A percentile compares a stretch with the other conserved stretches of the same genome.
Evolutionary conservation across 92 coral and sea anemone genomes (phyloP).

Genomic region (Palythoa heliodiscus): DNA sequence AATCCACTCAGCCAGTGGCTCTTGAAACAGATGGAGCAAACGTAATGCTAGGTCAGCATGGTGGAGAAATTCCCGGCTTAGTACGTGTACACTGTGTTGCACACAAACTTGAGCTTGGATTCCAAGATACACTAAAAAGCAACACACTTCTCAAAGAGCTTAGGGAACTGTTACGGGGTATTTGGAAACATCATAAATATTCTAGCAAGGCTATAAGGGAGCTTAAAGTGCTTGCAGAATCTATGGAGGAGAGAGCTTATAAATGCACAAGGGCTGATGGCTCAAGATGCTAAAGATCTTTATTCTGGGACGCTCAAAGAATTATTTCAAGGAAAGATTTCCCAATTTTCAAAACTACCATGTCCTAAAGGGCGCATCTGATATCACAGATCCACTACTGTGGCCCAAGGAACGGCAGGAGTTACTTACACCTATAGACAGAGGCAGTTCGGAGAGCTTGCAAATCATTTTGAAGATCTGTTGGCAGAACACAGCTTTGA

Average conservation of each 20-base stretch:
- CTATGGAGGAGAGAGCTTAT: constrained; percentile 37
- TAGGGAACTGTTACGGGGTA: constrained; percentile 45
- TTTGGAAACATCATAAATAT: constrained; percentile 55
- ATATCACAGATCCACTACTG: too few relatives aligned
- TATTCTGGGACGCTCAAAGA: too few relatives aligned
- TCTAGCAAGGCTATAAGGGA: constrained; percentile 52
- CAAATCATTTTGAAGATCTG: too few relatives aligned
- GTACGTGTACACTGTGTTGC: constrained; percentile 52
- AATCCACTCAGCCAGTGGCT: constrained; percentile 25
- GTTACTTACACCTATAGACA: too few relatives aligned
- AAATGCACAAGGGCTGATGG: background rate
- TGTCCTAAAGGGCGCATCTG: too few relatives aligned
- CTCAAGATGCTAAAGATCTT: too few relatives aligned
- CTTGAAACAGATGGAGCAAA: background rate
- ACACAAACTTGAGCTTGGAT: constrained; percentile 56
- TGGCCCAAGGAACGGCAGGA: too few relatives aligned
- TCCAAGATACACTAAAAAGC: constrained; percentile 48
- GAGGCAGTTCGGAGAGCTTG: too few relatives aligned
- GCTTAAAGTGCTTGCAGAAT: constrained; percentile 52
- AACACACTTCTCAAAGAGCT: constrained; percentile 44
- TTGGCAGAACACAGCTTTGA: too few relatives aligned
- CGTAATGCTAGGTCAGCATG: constrained; percentile 6
- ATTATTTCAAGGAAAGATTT: too few relatives aligned
- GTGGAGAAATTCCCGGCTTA: constrained; percentile 38
- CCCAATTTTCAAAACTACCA: too few relatives aligned